phyloP scores from a whole-genome alignment of 2,113 vertebrate genomes.

The Hassar affinis region DNA sequence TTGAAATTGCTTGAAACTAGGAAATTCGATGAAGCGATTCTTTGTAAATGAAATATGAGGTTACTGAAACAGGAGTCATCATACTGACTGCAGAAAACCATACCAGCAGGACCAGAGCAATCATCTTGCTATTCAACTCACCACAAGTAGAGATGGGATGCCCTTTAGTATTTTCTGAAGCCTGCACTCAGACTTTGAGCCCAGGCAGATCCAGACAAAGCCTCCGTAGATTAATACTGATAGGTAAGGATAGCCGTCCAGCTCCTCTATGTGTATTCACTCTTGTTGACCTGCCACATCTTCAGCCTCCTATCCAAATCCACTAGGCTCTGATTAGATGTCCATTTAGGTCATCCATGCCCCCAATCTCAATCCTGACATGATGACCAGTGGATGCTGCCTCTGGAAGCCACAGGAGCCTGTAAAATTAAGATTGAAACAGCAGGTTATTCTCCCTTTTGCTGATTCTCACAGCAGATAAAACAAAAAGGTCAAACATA shows the following conservation, averaged over 20 bases:
- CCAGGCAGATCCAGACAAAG: conserved; percentile 53
- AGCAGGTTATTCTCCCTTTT: conserved; percentile 12
- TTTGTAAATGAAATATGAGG: background rate
- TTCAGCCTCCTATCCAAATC: conserved; percentile 67
- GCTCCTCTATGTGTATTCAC: conserved; percentile 65
- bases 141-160: conserved; percentile 43
- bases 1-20: background rate
- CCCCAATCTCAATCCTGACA: conserved; percentile 37
- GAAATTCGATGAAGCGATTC: background rate
- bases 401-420: conserved; percentile 42
- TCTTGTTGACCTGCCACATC: conserved; percentile 69
- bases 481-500: background rate
- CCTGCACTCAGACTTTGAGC: conserved; percentile 47
- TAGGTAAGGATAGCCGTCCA: conserved; percentile 63
- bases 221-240: conserved; percentile 66
- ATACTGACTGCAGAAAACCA: background rate
- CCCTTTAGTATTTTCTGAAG: conserved; percentile 61
- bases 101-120: background rate
- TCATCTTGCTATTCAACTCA: conserved; percentile 27
- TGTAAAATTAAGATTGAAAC: conserved; percentile 33
- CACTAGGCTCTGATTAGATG: conserved; percentile 51
- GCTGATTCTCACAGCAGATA: background rate
- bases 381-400: conserved; percentile 29
- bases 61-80: background rate
- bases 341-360: conserved; percentile 53